A percentile compares a stretch with the other conserved stretches of the same genome.
Evolutionary conservation across 2,888 invertebrate species (phyloP).

Genomic region (Pammene aurita): DNA sequence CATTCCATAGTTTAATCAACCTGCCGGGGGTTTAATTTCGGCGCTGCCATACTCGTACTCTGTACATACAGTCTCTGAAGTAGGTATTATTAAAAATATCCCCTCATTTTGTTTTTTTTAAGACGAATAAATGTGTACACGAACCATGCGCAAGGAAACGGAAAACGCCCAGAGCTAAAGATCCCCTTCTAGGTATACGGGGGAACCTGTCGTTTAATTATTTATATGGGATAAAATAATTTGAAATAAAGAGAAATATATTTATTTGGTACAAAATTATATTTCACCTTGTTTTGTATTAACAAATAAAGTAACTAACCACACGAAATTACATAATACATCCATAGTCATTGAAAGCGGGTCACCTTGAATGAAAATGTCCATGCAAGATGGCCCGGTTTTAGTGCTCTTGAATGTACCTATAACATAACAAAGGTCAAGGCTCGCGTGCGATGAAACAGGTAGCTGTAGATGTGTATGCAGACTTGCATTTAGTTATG

Average conservation of each 20-base stretch:
- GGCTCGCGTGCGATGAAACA: too few relatives aligned
- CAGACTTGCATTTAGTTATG: too few relatives aligned
- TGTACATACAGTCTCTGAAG: conserved; percentile 21
- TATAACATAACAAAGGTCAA: too few relatives aligned
- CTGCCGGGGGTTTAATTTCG: conserved; percentile 30
- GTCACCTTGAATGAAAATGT: too few relatives aligned
- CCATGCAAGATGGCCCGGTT: too few relatives aligned
- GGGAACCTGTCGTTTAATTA: conserved; percentile 48
- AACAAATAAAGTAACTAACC: too few relatives aligned
- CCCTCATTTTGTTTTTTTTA: conserved; percentile 45
- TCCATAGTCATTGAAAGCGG: too few relatives aligned
- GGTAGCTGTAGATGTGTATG: too few relatives aligned
- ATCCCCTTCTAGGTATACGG: conserved; percentile 64
- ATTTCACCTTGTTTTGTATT: too few relatives aligned
- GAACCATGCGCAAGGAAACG: conserved; percentile 53
- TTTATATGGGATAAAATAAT: conserved; percentile 54
- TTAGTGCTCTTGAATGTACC: too few relatives aligned
- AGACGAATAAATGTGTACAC: conserved; percentile 53
- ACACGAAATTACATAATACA: too few relatives aligned
- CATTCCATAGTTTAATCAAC: conserved; percentile 35
- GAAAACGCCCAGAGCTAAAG: conserved; percentile 63
- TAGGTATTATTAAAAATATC: conserved; percentile 27
- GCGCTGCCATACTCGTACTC: conserved; percentile 11
- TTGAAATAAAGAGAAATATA: conserved; percentile 2
- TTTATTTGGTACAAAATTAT: too few relatives aligned